A percentile compares a stretch with the other conserved stretches of the same genome.
phyloP scores from a whole-genome alignment of 1,140 invertebrate genomes.

The Steinernema feltiae region DNA sequence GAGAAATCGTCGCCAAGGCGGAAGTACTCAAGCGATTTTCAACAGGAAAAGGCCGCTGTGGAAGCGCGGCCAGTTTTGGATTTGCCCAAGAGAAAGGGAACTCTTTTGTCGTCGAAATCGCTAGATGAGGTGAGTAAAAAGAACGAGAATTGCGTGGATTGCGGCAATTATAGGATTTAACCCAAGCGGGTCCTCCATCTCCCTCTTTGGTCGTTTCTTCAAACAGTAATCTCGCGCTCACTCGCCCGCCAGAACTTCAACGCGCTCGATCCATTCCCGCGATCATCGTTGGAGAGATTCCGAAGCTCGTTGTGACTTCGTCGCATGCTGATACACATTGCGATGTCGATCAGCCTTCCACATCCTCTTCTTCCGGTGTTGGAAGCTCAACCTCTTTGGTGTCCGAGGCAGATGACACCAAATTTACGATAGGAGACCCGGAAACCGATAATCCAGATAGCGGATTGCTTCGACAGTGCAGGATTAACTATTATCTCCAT shows the following conservation, averaged over 20 bases:
- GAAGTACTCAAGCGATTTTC: constrained; percentile 25
- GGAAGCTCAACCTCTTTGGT: neutral
- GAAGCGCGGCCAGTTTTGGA: constrained; percentile 4
- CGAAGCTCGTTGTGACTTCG: constrained; percentile 42
- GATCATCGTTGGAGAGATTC: constrained; percentile 48
- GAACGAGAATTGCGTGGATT: constrained; percentile 21
- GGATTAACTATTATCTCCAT: neutral
- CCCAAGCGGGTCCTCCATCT: constrained; percentile 16
- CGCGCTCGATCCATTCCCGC: constrained; percentile 46
- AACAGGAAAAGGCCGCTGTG: constrained; percentile 5
- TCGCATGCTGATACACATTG: neutral
- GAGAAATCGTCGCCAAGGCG: constrained; percentile 27
- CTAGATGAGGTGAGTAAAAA: constrained; percentile 35
- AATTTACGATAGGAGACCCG: neutral
- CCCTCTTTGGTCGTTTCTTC: neutral
- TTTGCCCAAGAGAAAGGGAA: constrained; percentile 21
- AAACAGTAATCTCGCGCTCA: neutral
- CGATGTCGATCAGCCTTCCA: neutral
- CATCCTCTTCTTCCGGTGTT: neutral
- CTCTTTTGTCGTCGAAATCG: constrained; percentile 33
- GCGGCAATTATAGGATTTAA: constrained; percentile 21
- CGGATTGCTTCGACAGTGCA: neutral
- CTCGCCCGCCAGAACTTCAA: constrained; percentile 34
- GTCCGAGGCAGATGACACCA: neutral
- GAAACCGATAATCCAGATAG: neutral